These are phyloP conservation scores for Dexiosoma caninum DNA, from an alignment of 2,888 invertebrate species.

Conservation along the genomic window DNA sequence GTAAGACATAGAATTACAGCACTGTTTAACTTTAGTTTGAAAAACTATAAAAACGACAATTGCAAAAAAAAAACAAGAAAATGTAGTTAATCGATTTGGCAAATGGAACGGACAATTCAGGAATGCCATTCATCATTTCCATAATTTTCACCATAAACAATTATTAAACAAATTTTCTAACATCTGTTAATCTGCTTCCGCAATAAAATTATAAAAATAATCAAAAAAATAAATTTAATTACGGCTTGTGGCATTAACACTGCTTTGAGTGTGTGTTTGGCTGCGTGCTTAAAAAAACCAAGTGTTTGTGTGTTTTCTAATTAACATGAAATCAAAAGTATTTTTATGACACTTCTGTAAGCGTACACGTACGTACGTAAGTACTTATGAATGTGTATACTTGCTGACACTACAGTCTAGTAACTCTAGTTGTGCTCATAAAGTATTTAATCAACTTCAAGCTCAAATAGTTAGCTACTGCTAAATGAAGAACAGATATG, in stretches of 20 bases:
- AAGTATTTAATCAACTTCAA: constrained; percentile 43
- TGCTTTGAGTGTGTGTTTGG: constrained; percentile 12
- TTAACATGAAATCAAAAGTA: constrained; percentile 54
- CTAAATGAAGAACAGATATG: neutral
- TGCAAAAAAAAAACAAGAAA: too few species aligned
- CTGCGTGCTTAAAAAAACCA: neutral
- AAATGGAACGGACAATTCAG: too few species aligned
- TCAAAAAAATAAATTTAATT: too few species aligned
- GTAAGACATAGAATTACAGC: too few species aligned
- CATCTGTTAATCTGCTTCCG: constrained; percentile 73
- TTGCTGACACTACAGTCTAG: too few species aligned
- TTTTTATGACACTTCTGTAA: constrained; percentile 51
- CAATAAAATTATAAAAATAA: constrained; percentile 30
- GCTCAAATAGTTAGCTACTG: constrained; percentile 11
- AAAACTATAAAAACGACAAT: too few species aligned
- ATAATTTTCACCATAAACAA: too few species aligned
- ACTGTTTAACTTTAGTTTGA: too few species aligned
- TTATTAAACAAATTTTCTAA: too few species aligned
- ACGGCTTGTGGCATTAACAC: too few species aligned
- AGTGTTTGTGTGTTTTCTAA: constrained; percentile 7
- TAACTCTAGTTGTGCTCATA: neutral
- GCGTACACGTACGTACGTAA: neutral
- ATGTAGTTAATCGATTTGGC: too few species aligned
- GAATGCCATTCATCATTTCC: too few species aligned
- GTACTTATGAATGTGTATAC: neutral